A percentile compares a stretch with the other conserved stretches of the same genome.
These are phyloP conservation scores for Ennomos fuscantarius DNA, from an alignment of 2,888 invertebrate species.

Conservation along the genomic window DNA sequence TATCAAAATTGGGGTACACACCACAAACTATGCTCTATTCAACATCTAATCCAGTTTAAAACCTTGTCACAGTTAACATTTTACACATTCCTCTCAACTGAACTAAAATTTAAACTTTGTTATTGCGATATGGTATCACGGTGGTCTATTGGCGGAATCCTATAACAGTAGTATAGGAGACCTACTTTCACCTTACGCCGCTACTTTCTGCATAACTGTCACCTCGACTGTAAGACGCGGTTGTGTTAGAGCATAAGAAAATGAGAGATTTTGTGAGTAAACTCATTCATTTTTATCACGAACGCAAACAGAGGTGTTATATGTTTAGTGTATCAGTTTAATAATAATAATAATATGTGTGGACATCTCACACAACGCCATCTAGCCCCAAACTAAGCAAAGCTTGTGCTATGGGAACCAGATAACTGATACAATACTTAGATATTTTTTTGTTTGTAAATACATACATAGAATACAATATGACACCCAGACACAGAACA, in stretches of 20 bases:
- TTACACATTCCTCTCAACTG: not conserved
- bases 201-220: slow-evolving; percentile 51
- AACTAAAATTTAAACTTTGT: not conserved
- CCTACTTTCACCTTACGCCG: slow-evolving; percentile 63
- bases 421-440: too few species aligned
- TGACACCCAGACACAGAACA: too few species aligned
- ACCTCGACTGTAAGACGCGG: slow-evolving; percentile 31
- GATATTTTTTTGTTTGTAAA: too few species aligned
- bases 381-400: too few species aligned
- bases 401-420: too few species aligned
- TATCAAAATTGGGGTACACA: slow-evolving; percentile 9
- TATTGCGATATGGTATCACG: slow-evolving; percentile 10
- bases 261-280: slow-evolving; percentile 61
- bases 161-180: slow-evolving; percentile 37
- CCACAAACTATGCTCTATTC: not conserved
- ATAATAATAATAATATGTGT: too few species aligned
- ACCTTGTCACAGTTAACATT: slow-evolving; percentile 13
- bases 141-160: slow-evolving; percentile 8
- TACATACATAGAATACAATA: too few species aligned
- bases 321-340: too few species aligned
- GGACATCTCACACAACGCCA: too few species aligned
- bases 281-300: slow-evolving; percentile 28
- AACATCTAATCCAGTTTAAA: not conserved
- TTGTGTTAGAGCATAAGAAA: slow-evolving; percentile 34
- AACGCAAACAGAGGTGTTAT: too few species aligned